A percentile compares a stretch with the other conserved stretches of the same genome.
Conservation (phyloP, 2,113 vertebrate species). For the Crotophaga sulcirostris region DNA sequence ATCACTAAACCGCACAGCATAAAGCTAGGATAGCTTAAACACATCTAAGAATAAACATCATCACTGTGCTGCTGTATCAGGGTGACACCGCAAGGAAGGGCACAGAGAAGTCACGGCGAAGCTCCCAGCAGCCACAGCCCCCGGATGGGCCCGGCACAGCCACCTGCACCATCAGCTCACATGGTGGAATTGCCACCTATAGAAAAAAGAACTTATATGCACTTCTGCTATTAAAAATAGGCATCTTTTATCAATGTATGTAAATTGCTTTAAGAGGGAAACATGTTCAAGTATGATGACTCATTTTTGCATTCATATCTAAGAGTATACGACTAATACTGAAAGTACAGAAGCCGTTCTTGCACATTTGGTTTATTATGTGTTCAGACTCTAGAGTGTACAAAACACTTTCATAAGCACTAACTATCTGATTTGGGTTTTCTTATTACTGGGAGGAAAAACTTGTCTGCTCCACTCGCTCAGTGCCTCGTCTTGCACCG, state of each 20-base stretch:
- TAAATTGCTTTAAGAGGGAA: conserved; percentile 12
- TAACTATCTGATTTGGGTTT: conserved; percentile 18
- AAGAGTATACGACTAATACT: conserved; percentile 14
- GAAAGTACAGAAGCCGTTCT: not conserved
- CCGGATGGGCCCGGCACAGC: not conserved
- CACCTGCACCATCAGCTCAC: not conserved
- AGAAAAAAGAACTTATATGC: not conserved
- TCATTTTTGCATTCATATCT: conserved; percentile 32
- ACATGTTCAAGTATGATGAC: conserved; percentile 37
- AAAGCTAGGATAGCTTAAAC: not conserved
- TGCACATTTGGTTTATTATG: conserved; percentile 6
- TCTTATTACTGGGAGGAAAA: conserved; percentile 8
- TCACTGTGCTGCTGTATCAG: accelerated
- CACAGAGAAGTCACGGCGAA: not conserved
- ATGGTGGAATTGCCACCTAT: not conserved
- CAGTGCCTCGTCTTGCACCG: not conserved
- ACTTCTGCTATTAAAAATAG: conserved; percentile 44
- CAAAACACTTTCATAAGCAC: not conserved
- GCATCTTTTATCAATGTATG: conserved; percentile 31
- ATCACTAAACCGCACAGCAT: not conserved
- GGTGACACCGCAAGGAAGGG: not conserved
- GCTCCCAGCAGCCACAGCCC: not conserved
- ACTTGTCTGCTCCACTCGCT: not conserved
- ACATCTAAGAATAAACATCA: not conserved
- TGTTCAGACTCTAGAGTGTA: not conserved